Percentiles rank a stretch among this genome's conserved stretches.
Conservation (phyloP, 2,888 invertebrate species). For the Aphidius colemani region DNA sequence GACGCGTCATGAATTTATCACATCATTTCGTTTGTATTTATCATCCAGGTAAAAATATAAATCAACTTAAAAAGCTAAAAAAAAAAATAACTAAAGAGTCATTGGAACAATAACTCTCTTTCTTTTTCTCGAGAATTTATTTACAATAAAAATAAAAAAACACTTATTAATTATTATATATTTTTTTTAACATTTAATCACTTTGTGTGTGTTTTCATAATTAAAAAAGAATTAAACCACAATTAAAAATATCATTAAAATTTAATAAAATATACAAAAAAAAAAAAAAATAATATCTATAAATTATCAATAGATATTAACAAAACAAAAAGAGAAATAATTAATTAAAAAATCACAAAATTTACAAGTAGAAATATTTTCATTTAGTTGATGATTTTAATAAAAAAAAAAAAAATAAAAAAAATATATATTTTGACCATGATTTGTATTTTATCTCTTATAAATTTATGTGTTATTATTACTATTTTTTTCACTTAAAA, state of each 20-base stretch:
- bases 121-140: neutral
- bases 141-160: constrained; percentile 3
- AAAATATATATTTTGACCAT: neutral
- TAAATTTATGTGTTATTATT: neutral
- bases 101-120: no score
- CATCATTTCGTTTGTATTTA: no score
- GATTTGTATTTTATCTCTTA: neutral
- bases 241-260: neutral
- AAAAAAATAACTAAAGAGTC: no score
- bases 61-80: no score
- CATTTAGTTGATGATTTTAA: no score
- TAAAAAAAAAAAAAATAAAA: no score
- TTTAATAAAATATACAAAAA: constrained; percentile 12
- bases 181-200: constrained; percentile 5
- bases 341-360: constrained; percentile 41
- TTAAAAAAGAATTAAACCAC: neutral
- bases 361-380: constrained; percentile 33
- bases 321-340: constrained; percentile 39
- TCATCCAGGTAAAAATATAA: no score
- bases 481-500: neutral
- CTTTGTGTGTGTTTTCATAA: neutral
- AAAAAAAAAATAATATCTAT: constrained; percentile 24
- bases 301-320: constrained; percentile 32
- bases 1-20: neutral
- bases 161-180: constrained; percentile 1